These are phyloP conservation scores for Trisateles emortualis DNA, from an alignment of 2,888 invertebrate species.

Conservation along the genomic window DNA sequence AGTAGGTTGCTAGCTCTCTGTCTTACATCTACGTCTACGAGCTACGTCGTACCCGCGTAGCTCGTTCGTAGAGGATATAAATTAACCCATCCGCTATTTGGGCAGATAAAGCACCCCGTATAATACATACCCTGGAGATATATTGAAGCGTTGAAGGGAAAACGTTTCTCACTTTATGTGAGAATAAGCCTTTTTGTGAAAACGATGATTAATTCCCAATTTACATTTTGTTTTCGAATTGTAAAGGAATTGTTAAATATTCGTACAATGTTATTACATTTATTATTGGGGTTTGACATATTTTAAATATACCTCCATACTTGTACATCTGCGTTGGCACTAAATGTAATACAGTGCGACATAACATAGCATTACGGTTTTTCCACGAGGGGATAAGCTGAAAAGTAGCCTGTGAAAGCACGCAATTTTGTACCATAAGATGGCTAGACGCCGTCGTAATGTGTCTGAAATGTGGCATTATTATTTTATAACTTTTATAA, in stretches of 20 bases:
- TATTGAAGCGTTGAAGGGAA: constrained; percentile 42
- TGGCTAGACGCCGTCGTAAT: too few relatives aligned
- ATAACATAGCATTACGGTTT: too few relatives aligned
- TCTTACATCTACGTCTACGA: constrained; percentile 19
- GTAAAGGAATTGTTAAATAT: background rate
- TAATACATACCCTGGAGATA: constrained; percentile 45
- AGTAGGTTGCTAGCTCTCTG: background rate
- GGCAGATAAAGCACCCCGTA: constrained; percentile 50
- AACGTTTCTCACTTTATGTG: constrained; percentile 42
- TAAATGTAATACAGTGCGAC: too few relatives aligned
- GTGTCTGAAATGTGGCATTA: too few relatives aligned
- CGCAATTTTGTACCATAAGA: too few relatives aligned
- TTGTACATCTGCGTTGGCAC: too few relatives aligned
- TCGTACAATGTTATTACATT: background rate
- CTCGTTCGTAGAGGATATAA: constrained; percentile 36
- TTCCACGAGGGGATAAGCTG: too few relatives aligned
- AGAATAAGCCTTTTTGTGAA: constrained; percentile 36
- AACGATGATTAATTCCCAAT: constrained; percentile 43
- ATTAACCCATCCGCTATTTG: constrained; percentile 48
- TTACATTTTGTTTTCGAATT: constrained; percentile 25
- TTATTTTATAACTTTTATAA: too few relatives aligned
- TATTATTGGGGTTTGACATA: background rate
- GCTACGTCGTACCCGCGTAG: constrained; percentile 38
- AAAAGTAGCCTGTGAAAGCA: too few relatives aligned
- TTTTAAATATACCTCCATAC: too few relatives aligned